Evolutionary conservation across 2,797 vertebrate genomes (phyloP).

Genomic region (Anableps anableps): DNA sequence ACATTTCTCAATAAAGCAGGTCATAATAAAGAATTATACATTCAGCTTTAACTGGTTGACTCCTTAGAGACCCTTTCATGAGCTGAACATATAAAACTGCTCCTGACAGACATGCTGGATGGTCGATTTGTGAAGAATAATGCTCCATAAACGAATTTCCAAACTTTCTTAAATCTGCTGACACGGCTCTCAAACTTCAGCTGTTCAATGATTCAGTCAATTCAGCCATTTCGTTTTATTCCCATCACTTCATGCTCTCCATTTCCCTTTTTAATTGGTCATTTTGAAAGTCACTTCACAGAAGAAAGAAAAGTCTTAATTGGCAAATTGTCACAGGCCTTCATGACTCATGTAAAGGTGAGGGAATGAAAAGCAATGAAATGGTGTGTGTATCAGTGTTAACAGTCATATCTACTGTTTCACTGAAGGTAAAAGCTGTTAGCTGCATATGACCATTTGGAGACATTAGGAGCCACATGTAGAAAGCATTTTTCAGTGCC

Average conservation of each 20-base stretch:
- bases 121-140: neutral
- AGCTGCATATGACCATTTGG: neutral
- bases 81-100: neutral
- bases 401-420: neutral
- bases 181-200: slow-evolving; percentile 21
- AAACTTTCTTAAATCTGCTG: slow-evolving; percentile 26
- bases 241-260: slow-evolving; percentile 2
- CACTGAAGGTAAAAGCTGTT: neutral
- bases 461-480: neutral
- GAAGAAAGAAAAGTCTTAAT: slow-evolving; percentile 16
- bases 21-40: too few species aligned
- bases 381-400: neutral
- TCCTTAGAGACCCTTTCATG: too few species aligned
- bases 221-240: slow-evolving; percentile 20
- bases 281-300: slow-evolving; percentile 34
- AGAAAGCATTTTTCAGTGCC: neutral
- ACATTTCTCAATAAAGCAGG: too few species aligned
- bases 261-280: slow-evolving; percentile 30
- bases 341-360: slow-evolving; percentile 10
- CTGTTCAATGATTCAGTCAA: slow-evolving; percentile 8
- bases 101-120: neutral
- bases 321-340: slow-evolving; percentile 25
- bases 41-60: too few species aligned
- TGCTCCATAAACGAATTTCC: neutral
- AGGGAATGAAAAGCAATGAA: neutral